Evolutionary conservation across 1,140 invertebrate species (phyloP).

Genomic region (Acyrthosiphon pisum): DNA sequence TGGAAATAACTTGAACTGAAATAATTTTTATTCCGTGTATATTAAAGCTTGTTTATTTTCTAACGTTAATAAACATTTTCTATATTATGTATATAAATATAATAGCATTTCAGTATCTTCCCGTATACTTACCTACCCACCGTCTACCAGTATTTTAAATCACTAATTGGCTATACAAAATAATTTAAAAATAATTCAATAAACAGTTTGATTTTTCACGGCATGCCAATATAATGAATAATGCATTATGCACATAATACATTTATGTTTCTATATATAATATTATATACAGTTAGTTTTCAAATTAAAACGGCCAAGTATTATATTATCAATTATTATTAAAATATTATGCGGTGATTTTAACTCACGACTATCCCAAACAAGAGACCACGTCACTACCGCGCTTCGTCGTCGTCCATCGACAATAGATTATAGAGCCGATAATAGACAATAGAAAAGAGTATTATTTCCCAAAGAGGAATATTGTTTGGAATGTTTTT

Average conservation of each 20-base stretch:
- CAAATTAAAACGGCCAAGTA: background rate
- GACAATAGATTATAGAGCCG: background rate
- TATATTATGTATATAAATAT: background rate
- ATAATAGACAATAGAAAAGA: background rate
- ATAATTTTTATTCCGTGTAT: constrained; percentile 33
- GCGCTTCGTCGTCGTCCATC: background rate
- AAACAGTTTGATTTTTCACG: constrained; percentile 2
- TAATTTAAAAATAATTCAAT: constrained; percentile 18
- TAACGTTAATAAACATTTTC: constrained; percentile 28
- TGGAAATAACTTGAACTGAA: constrained; percentile 32
- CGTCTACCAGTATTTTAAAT: background rate
- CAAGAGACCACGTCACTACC: background rate
- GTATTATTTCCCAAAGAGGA: background rate
- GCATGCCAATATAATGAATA: background rate
- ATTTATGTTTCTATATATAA: background rate
- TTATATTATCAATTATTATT: background rate
- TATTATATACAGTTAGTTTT: background rate
- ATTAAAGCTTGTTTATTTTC: constrained; percentile 25
- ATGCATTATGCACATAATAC: too few species aligned
- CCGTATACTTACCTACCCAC: background rate
- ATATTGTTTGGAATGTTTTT: background rate
- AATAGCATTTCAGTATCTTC: background rate
- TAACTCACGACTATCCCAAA: background rate
- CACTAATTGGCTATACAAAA: constrained; percentile 26
- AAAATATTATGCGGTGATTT: background rate